Conservation (phyloP, 2,888 invertebrate species). For the Zhuqinia jingwanae region DNA sequence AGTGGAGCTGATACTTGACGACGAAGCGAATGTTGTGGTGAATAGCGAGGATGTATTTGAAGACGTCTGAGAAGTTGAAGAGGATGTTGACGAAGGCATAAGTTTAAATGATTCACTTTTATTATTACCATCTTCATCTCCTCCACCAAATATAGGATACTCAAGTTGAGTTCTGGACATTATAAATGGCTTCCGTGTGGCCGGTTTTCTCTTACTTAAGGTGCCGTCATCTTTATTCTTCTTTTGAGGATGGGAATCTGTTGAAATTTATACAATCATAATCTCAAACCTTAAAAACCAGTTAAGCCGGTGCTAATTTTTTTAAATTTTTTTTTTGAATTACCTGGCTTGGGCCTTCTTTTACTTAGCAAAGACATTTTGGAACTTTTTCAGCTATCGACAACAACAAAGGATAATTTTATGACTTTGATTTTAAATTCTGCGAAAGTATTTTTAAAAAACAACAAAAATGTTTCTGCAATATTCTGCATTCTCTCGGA, state of each 20-base stretch:
- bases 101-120: background rate
- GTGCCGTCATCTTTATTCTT: background rate
- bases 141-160: background rate
- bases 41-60: background rate
- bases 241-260: background rate
- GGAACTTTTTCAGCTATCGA: too few relatives aligned
- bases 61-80: background rate
- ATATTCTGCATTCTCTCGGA: too few relatives aligned
- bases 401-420: too few relatives aligned
- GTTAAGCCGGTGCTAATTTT: too few relatives aligned
- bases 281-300: background rate
- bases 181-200: conserved; percentile 2
- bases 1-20: background rate
- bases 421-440: too few relatives aligned
- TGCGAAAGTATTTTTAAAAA: too few relatives aligned
- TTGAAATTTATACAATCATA: background rate
- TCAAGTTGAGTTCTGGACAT: conserved; percentile 29
- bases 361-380: conserved; percentile 36
- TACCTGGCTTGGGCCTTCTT: background rate
- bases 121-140: background rate
- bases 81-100: background rate
- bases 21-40: background rate
- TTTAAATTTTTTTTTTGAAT: too few relatives aligned
- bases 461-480: too few relatives aligned
- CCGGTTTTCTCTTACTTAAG: conserved; percentile 7